Base-by-base conservation (phyloP, 2,113 vertebrate species). In the Panurus biarmicus region DNA sequence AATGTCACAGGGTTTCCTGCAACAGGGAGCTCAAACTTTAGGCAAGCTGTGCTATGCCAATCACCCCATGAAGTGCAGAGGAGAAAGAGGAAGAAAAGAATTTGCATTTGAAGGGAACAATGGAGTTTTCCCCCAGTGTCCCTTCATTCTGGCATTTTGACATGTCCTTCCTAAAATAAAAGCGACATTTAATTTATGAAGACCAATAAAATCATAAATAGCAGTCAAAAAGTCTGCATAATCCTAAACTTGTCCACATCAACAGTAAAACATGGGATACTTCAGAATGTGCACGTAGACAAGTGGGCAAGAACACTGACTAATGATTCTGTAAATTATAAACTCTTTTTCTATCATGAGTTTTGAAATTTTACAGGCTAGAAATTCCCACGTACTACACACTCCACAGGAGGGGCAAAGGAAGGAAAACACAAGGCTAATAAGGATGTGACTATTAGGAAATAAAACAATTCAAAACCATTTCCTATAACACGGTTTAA, bases 381-480 rank as follows among this genome's bases (percentile, higher is more conserved):
- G 44, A 92, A 95, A 94, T 83, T 94, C 87, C 56, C 85, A 91
- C 4, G 12, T 94, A 83, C 29, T 40, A 56, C 69, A 83, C 17
- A 90, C 62, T 48, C 29, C 60, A 85, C 45, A 85, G 82, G 60
- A 80, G 92, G 38, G 56, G 67, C 83, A 96, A 50, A 67, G 85
- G 82, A 95, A 95, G 82, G 85, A 70, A 94, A 85, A 48, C 85
- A 85, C 1, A 4, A 85, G 31, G 56, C 87, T 93, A 93, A 95
- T 95, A 95, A 95, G 91, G 94, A 94, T 69, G 64, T 95, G 94
- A 91, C 81, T 93, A 94, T 80, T 95, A 96, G 91, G 91, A 96
- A 97, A 96, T 85, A 93, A 89, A 94, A 84, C 92, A 95, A 94
- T 95, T 95, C 89, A 90, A 89, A 93, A 82, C 71, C 78, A 93